phyloP scores from a whole-genome alignment of 1,140 invertebrate genomes.

The Formica selysi region DNA sequence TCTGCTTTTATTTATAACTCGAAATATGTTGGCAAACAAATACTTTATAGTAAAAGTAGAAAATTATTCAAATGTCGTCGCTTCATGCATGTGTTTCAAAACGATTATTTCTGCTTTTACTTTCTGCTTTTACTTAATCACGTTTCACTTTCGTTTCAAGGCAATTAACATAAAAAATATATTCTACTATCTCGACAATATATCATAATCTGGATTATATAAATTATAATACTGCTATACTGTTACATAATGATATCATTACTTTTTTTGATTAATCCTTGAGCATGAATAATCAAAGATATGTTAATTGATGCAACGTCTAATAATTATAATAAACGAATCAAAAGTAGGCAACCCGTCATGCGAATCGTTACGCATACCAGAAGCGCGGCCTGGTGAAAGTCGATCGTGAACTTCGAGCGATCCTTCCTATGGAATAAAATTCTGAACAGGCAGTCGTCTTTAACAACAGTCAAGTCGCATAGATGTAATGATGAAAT shows the following conservation, averaged over 20 bases:
- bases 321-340: slow-evolving; percentile 14
- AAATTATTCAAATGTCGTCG: not conserved
- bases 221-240: not conserved
- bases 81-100: slow-evolving; percentile 7
- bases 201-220: not conserved
- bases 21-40: not conserved
- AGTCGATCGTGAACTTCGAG: slow-evolving; percentile 85
- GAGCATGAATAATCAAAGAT: not conserved
- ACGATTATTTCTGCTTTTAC: not conserved
- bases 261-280: not conserved
- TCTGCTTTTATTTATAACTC: not conserved
- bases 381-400: slow-evolving; percentile 81
- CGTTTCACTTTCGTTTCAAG: slow-evolving; percentile 17
- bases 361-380: slow-evolving; percentile 67
- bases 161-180: not conserved
- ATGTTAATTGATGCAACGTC: not conserved
- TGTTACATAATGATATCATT: not conserved
- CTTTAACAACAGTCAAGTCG: slow-evolving; percentile 2
- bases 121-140: not conserved
- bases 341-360: not conserved
- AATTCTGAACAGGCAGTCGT: slow-evolving; percentile 54
- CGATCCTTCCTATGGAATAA: slow-evolving; percentile 69
- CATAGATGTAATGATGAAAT: slow-evolving; percentile 52
- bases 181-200: not conserved
- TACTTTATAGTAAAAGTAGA: not conserved